Base-by-base conservation (phyloP, 2,888 invertebrate species). In the Belgica antarctica region DNA sequence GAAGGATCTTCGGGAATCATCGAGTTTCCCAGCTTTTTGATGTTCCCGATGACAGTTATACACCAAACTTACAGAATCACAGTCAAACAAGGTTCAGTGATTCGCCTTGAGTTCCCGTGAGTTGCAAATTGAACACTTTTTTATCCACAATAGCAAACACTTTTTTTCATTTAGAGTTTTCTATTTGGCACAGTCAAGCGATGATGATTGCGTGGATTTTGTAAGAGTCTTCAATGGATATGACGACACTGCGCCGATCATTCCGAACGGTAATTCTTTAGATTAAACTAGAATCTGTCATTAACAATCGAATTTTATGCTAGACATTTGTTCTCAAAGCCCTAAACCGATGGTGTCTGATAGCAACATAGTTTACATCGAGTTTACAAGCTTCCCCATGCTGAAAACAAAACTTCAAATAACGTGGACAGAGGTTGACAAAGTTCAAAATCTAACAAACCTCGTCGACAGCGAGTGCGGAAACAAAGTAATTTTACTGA, bases 1-100 rank as follows among this genome's bases (percentile, higher is more conserved):
- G 82, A 77, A 15, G 91, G 89, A 2, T 78, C 81, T 0, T 77
- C 73, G 1, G 96, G 96, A 1, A 81, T 82, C 73, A 84, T 96
- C 34, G 83, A 88, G 15, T 94, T 93, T 0, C 94, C 95, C 0
- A 79, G 88, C 25, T 95, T 89, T 80, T 92, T 93, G 0, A 72
- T 77, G 5, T 76, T 77, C 10, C 74, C 72, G 19, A 75, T 73
- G 17, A 10, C 17, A n/a, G 15, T n/a, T 15, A 2, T 15, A 10
- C 73, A 72, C 25, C 70, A 73, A 2, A 79, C 80, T 8, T 96
- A 94, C 93, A 84, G 87, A 59, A 85, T 96, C 59, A 85, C 85
- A 0, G 89, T 87, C 0, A 78, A 80, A 1, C 74, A 78, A 47
- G 80, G 80, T 22, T 83, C 79, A 73, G 76, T 78, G 8, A 81